Evolutionary conservation across 2,113 vertebrate species (phyloP), one percentile per base, ranked within the genome.

Genomic region (Oxyura jamaicensis): DNA sequence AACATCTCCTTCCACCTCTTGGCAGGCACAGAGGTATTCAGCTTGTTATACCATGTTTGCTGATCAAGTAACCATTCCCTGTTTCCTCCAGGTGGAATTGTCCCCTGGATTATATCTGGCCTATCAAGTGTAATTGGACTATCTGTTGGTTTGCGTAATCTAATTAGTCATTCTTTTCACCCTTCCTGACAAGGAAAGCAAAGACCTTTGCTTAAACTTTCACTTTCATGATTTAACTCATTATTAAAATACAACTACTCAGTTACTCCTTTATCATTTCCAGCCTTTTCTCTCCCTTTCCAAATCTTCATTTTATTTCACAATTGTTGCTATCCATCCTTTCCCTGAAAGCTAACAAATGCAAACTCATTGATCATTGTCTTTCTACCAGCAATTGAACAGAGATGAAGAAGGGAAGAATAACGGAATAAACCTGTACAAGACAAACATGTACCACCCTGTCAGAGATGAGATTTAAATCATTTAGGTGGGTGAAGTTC

Each of bases 141-240:
- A 53, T 95, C 89, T 79, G 41, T 62, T 87, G 48, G 48, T 94
- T 95, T 96, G 84, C 89, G 92, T 94, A 96, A 95, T 84, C 71
- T 96, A 93, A 92, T 96, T 96, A 97, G 44, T 55, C 79, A 83
- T 66, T 83, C 86, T 95, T 90, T 96, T 90, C 79, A 94, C 80
- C 88, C 95, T 94, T 48, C 55, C 48, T 83, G 60, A 21, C 90
- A 93, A 91, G 42, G 52, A 89, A 63, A 95, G 62, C 62, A 58
- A 84, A 93, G 81, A 91, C 69, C 91, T 96, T 92, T 97, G 42
- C 58, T 93, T 93, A 94, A 93, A 52, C 90, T 96, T 96, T 96
- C 66, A 66, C 50, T 96, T 91, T 82, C 42, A 74, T 35, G 48
- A 52, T 87, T 96, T 90, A 93, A 80, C 39, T 88, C 52, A 50